These are phyloP conservation scores for Peromyscus melanophrys DNA, from an alignment of 2,797 vertebrate species.

Conservation along the genomic window DNA sequence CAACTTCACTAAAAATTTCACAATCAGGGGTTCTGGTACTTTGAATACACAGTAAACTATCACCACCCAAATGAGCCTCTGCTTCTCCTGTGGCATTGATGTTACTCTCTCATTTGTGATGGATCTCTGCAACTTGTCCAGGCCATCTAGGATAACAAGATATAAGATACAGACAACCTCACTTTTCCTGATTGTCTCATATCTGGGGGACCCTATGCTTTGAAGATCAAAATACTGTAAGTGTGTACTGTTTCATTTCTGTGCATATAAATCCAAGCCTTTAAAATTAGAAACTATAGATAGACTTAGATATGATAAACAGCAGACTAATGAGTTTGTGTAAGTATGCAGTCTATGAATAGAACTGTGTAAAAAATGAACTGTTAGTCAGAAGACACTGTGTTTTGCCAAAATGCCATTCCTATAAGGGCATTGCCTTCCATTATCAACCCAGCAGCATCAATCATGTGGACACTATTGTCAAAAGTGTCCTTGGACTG, in stretches of 20 bases:
- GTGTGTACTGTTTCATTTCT: constrained; percentile 10
- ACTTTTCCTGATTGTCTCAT: neutral
- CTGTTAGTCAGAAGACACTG: constrained; percentile 83
- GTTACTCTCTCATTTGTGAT: neutral
- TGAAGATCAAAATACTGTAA: neutral
- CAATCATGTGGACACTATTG: constrained; percentile 84
- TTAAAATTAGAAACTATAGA: constrained; percentile 54
- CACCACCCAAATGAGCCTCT: neutral
- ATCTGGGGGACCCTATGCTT: neutral
- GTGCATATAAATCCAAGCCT: constrained; percentile 9
- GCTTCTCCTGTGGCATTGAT: neutral
- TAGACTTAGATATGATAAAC: constrained; percentile 80
- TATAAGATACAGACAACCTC: neutral
- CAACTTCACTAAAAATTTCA: neutral
- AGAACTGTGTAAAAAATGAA: constrained; percentile 87
- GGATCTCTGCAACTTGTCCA: neutral
- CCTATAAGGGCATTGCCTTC: constrained; percentile 85
- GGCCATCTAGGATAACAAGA: neutral
- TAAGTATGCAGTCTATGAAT: constrained; percentile 86
- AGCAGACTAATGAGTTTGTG: constrained; percentile 74
- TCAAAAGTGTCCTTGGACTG: constrained; percentile 82
- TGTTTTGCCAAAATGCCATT: constrained; percentile 88
- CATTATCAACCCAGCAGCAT: constrained; percentile 86
- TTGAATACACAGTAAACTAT: neutral
- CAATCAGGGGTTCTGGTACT: neutral